Percentiles rank a stretch among this genome's conserved stretches.
These are phyloP conservation scores for Hydrotaea diabolus DNA, from an alignment of 2,888 invertebrate species.

Conservation along the genomic window DNA sequence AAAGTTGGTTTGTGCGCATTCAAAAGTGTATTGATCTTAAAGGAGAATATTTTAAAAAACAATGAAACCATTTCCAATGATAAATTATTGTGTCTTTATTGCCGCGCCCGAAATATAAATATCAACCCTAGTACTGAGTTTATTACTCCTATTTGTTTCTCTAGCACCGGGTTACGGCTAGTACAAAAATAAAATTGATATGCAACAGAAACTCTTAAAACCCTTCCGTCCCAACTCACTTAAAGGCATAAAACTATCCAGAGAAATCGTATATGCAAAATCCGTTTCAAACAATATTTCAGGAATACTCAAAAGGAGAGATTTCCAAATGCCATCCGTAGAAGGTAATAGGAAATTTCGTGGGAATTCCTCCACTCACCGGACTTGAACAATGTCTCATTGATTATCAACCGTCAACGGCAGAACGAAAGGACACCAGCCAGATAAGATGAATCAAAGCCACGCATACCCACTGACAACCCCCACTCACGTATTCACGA, in stretches of 20 bases:
- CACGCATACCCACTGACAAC: not conserved
- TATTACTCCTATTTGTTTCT: no score
- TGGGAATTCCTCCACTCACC: not conserved
- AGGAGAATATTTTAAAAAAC: no score
- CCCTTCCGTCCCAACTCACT: no score
- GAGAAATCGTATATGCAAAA: not conserved
- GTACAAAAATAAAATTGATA: no score
- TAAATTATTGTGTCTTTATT: no score
- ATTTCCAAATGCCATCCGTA: not conserved
- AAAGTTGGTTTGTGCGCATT: no score
- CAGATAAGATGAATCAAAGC: not conserved
- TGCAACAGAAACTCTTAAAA: no score
- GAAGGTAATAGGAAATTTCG: not conserved
- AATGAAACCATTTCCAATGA: no score
- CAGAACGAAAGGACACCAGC: slow-evolving; percentile 2
- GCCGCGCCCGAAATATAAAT: no score
- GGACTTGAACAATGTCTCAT: not conserved
- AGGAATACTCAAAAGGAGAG: not conserved
- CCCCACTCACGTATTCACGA: not conserved
- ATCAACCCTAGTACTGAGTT: no score
- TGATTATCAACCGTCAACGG: slow-evolving; percentile 11
- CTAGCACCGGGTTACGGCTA: no score
- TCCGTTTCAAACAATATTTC: not conserved
- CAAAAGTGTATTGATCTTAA: no score
- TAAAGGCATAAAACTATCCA: not conserved